Percentiles rank a stretch among this genome's conserved stretches.
Conservation (phyloP, 2,888 invertebrate species). For the Caenorhabditis sp. region DNA sequence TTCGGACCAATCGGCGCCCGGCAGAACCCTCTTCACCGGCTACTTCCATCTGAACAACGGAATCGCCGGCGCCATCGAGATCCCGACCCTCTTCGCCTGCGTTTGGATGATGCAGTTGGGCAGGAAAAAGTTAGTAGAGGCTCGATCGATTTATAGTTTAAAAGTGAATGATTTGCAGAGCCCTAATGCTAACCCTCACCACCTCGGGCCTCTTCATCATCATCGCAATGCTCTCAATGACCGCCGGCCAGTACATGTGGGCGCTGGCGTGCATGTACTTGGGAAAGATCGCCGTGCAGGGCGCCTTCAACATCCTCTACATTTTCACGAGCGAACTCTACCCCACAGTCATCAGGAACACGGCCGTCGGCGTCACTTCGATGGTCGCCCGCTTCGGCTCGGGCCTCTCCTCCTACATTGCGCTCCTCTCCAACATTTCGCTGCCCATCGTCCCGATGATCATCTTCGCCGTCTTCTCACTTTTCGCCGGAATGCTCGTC, state of each 20-base stretch:
- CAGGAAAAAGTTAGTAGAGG: slow-evolving; percentile 68
- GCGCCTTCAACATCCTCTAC: slow-evolving; percentile 79
- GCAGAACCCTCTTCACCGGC: slow-evolving; percentile 77
- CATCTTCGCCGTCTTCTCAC: slow-evolving; percentile 78
- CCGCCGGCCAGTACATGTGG: slow-evolving; percentile 67
- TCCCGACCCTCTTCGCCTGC: slow-evolving; percentile 77
- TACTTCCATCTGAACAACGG: slow-evolving; percentile 79
- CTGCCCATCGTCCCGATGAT: slow-evolving; percentile 79
- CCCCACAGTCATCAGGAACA: slow-evolving; percentile 78
- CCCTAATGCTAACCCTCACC: slow-evolving; percentile 77
- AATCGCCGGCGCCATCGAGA: slow-evolving; percentile 78
- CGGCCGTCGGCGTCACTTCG: slow-evolving; percentile 74
- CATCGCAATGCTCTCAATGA: slow-evolving; percentile 73
- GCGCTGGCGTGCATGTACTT: slow-evolving; percentile 76
- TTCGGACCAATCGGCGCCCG: slow-evolving; percentile 78
- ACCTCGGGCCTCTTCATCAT: slow-evolving; percentile 75
- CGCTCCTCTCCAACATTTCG: slow-evolving; percentile 77
- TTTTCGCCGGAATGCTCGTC: slow-evolving; percentile 78
- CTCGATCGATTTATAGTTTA: background rate
- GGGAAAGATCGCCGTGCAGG: slow-evolving; percentile 78
- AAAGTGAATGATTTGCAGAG: slow-evolving; percentile 62
- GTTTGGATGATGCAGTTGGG: slow-evolving; percentile 77
- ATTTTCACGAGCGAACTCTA: slow-evolving; percentile 79
- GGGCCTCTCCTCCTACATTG: slow-evolving; percentile 78
- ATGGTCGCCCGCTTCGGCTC: slow-evolving; percentile 78